These are phyloP conservation scores for Heliconius hortense DNA, from an alignment of 2,888 invertebrate genomes.

Conservation along the genomic window DNA sequence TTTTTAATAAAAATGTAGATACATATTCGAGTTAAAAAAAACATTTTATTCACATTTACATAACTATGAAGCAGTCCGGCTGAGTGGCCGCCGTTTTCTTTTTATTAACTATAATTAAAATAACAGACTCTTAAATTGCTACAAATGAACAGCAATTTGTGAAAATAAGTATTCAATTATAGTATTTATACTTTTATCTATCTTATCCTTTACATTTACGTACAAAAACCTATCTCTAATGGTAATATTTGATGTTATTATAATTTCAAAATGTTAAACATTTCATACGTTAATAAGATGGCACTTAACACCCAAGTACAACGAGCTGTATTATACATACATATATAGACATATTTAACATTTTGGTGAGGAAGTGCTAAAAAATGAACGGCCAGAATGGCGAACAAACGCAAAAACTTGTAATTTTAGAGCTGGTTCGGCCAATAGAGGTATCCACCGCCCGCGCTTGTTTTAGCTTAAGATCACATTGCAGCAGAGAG, in stretches of 20 bases:
- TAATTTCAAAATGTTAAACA: neutral
- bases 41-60: conserved; percentile 24
- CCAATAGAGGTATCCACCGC: conserved; percentile 61
- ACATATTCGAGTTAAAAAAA: conserved; percentile 17
- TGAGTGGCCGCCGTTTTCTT: conserved; percentile 8
- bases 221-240: no score
- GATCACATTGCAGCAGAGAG: conserved; percentile 10
- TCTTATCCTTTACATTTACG: neutral
- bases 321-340: conserved; percentile 29
- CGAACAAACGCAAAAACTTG: conserved; percentile 63
- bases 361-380: conserved; percentile 60
- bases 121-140: conserved; percentile 14
- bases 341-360: conserved; percentile 44
- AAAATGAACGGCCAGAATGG: conserved; percentile 59
- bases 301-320: conserved; percentile 20
- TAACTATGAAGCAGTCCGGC: conserved; percentile 16
- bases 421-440: conserved; percentile 73
- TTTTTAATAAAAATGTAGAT: conserved; percentile 15
- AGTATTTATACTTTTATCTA: neutral
- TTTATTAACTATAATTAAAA: conserved; percentile 18
- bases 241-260: neutral
- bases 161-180: conserved; percentile 2
- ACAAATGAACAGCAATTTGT: conserved; percentile 13
- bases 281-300: conserved; percentile 25
- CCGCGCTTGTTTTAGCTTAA: conserved; percentile 46